Evolutionary conservation across 2,797 vertebrate species (phyloP).

Genomic region (Erpetoichthys calabaricus): DNA sequence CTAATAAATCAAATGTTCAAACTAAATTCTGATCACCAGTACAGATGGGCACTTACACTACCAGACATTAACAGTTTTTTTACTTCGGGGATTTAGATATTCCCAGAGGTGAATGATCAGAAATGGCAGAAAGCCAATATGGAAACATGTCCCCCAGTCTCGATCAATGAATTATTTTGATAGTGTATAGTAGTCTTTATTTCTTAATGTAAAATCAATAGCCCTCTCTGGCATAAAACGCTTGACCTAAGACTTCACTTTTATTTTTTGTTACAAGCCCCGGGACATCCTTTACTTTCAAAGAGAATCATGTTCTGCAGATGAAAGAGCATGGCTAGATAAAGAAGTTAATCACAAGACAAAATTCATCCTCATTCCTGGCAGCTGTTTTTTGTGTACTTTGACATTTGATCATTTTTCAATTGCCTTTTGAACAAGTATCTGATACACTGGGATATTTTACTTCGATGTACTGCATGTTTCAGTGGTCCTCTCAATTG

Average conservation of each 20-base stretch:
- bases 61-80: conserved; percentile 28
- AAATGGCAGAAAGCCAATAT: conserved; percentile 80
- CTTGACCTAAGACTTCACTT: conserved; percentile 49
- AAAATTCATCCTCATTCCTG: neutral
- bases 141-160: conserved; percentile 54
- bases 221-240: conserved; percentile 51
- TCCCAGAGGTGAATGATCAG: conserved; percentile 43
- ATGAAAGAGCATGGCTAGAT: conserved; percentile 9
- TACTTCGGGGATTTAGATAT: conserved; percentile 29
- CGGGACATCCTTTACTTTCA: conserved; percentile 33
- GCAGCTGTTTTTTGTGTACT: neutral
- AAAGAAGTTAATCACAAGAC: conserved; percentile 6
- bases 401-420: too few species aligned
- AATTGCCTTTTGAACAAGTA: too few species aligned
- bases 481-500: too few species aligned
- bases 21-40: conserved; percentile 23
- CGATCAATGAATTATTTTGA: conserved; percentile 72
- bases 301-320: conserved; percentile 13
- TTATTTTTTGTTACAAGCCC: conserved; percentile 19
- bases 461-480: too few species aligned
- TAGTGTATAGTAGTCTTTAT: conserved; percentile 35
- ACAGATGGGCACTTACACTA: conserved; percentile 39
- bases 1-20: too few species aligned
- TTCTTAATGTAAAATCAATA: conserved; percentile 90
- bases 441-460: too few species aligned